Percentiles rank a stretch among this genome's conserved stretches.
phyloP scores from a whole-genome alignment of 2,888 invertebrate species.

The Nephrotoma flavescens region DNA sequence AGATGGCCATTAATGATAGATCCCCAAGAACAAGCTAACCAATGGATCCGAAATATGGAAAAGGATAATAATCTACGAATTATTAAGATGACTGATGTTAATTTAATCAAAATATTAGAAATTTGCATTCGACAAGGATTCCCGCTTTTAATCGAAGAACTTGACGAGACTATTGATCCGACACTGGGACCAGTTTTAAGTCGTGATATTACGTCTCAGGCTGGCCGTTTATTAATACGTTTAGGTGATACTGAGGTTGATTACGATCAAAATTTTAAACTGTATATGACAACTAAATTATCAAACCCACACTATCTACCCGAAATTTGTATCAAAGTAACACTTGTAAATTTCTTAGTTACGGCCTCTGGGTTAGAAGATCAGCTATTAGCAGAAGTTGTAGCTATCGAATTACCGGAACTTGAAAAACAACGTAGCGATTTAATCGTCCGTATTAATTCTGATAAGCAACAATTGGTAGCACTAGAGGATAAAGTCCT shows the following conservation, averaged over 20 bases:
- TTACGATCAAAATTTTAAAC: constrained; percentile 68
- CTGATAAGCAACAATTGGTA: constrained; percentile 69
- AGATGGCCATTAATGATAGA: constrained; percentile 89
- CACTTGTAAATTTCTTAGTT: constrained; percentile 85
- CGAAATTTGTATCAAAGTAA: constrained; percentile 84
- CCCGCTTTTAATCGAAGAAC: constrained; percentile 76
- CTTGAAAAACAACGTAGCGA: constrained; percentile 69
- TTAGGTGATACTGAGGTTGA: constrained; percentile 83
- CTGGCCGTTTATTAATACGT: constrained; percentile 66
- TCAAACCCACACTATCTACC: constrained; percentile 90
- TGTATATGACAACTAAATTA: constrained; percentile 84
- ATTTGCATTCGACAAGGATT: constrained; percentile 63
- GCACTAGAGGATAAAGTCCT: constrained; percentile 84
- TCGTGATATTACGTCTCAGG: constrained; percentile 57
- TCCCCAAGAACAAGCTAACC: constrained; percentile 89
- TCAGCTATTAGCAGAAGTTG: constrained; percentile 83
- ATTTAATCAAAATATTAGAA: constrained; percentile 64
- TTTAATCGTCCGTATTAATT: constrained; percentile 69
- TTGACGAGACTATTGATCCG: constrained; percentile 78
- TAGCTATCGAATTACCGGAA: constrained; percentile 80
- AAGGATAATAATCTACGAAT: constrained; percentile 54
- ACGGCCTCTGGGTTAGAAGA: constrained; percentile 82
- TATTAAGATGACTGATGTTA: constrained; percentile 62
- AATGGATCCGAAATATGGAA: constrained; percentile 87
- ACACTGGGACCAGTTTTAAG: constrained; percentile 68